Percentiles rank a stretch among this genome's conserved stretches.
phyloP scores from a whole-genome alignment of 2,888 invertebrate genomes.

The Drosophila phalerata region DNA sequence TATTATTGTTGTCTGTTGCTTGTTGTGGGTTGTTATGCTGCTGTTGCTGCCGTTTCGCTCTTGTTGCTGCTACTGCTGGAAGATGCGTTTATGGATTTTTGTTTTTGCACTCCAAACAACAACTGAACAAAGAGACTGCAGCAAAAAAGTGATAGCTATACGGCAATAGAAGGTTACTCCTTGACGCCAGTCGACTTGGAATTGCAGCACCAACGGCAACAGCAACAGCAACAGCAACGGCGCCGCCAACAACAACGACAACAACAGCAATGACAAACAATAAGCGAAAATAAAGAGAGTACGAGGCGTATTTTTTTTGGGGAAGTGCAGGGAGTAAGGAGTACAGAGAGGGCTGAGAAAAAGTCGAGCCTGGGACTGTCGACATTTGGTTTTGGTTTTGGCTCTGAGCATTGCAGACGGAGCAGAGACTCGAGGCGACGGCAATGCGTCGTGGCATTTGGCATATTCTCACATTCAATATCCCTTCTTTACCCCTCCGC shows the following conservation, averaged over 20 bases:
- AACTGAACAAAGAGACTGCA: conserved; percentile 62
- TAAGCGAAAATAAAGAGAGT: conserved; percentile 62
- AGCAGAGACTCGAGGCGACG: conserved; percentile 33
- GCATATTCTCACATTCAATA: conserved; percentile 67
- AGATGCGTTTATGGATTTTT: conserved; percentile 77
- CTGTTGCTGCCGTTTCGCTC: conserved; percentile 14
- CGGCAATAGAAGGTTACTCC: conserved; percentile 51
- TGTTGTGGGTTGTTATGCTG: conserved; percentile 31
- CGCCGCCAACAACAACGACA: conserved; percentile 32
- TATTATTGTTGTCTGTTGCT: conserved; percentile 34
- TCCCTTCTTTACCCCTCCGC: conserved; percentile 15
- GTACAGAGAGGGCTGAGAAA: conserved; percentile 22
- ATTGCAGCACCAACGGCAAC: conserved; percentile 43
- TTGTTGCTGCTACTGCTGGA: conserved; percentile 58
- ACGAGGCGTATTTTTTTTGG: conserved; percentile 1
- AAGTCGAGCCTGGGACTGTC: conserved; percentile 36
- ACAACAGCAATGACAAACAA: conserved; percentile 62
- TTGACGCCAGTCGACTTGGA: conserved; percentile 60
- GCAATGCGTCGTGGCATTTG: conserved; percentile 61
- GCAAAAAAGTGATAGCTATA: conserved; percentile 59
- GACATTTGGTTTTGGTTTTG: conserved; percentile 57
- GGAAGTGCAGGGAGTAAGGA: neutral
- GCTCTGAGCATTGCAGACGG: conserved; percentile 41
- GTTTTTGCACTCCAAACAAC: conserved; percentile 65
- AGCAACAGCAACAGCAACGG: conserved; percentile 36